Conservation (phyloP, 2,113 vertebrate species). For the Prionailurus bengalensis region DNA sequence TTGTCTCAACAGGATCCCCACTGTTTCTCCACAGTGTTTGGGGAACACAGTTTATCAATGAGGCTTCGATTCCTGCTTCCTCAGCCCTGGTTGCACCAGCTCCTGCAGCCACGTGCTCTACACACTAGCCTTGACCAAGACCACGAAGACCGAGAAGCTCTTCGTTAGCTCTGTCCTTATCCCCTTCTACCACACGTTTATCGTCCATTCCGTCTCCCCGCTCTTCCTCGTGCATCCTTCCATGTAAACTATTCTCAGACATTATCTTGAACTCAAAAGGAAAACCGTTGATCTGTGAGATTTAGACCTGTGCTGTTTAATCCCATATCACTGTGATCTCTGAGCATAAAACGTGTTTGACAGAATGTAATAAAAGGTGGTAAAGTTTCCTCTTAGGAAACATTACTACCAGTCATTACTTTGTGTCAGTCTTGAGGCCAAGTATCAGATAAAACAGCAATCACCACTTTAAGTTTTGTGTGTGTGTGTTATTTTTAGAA, state of each 20-base stretch:
- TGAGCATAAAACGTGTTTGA: background rate
- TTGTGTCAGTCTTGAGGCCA: background rate
- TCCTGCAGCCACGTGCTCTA: background rate
- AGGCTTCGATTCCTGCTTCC: background rate
- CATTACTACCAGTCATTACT: background rate
- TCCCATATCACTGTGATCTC: background rate
- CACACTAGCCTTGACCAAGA: background rate
- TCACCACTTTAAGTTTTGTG: background rate
- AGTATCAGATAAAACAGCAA: background rate
- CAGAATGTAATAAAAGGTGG: background rate
- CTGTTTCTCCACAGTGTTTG: background rate
- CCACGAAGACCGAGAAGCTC: background rate
- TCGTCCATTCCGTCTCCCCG: background rate
- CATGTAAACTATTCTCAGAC: background rate
- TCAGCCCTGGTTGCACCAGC: background rate
- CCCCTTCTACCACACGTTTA: accelerated
- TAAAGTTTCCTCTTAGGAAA: background rate
- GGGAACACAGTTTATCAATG: background rate
- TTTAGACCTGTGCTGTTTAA: background rate
- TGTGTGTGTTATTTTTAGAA: background rate
- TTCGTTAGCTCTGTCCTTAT: background rate
- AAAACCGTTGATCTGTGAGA: background rate
- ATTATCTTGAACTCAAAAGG: background rate
- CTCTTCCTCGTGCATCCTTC: background rate
- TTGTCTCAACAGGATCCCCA: background rate